phyloP scores from a whole-genome alignment of 2,113 vertebrate genomes.

The Macquaria ambigua region DNA sequence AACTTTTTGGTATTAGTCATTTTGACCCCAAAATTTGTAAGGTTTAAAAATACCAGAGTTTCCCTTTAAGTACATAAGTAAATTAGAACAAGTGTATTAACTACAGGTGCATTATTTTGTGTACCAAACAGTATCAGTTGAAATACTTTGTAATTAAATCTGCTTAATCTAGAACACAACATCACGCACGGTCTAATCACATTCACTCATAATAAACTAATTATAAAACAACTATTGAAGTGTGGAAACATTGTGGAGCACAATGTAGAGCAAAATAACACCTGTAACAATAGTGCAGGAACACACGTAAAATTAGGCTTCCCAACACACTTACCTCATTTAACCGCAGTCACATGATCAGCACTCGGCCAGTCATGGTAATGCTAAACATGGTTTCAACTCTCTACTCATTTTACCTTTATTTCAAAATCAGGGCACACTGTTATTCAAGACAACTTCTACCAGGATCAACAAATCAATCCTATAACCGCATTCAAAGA shows the following conservation, averaged over 20 bases:
- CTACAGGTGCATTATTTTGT: neutral
- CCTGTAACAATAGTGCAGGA: too few relatives aligned
- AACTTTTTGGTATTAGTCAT: too few relatives aligned
- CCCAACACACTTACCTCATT: too few relatives aligned
- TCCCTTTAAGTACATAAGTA: neutral
- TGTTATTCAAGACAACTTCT: neutral
- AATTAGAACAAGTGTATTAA: neutral
- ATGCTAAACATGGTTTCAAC: too few relatives aligned
- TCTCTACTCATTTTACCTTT: neutral
- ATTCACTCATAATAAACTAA: neutral
- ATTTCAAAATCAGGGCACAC: neutral
- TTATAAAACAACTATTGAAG: neutral
- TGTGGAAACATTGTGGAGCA: too few relatives aligned
- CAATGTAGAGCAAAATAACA: too few relatives aligned
- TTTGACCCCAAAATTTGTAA: too few relatives aligned
- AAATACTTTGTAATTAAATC: neutral
- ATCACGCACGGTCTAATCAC: neutral
- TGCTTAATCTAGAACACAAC: neutral
- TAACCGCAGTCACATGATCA: too few relatives aligned
- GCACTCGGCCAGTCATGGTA: too few relatives aligned
- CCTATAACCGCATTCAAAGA: neutral
- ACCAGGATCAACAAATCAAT: neutral
- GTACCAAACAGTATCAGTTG: neutral
- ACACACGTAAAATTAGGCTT: too few relatives aligned
- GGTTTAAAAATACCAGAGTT: too few relatives aligned